Percentiles rank a stretch among this genome's conserved stretches.
These are phyloP conservation scores for Xanthorhoe designata DNA, from an alignment of 2,888 invertebrate species.

Conservation along the genomic window DNA sequence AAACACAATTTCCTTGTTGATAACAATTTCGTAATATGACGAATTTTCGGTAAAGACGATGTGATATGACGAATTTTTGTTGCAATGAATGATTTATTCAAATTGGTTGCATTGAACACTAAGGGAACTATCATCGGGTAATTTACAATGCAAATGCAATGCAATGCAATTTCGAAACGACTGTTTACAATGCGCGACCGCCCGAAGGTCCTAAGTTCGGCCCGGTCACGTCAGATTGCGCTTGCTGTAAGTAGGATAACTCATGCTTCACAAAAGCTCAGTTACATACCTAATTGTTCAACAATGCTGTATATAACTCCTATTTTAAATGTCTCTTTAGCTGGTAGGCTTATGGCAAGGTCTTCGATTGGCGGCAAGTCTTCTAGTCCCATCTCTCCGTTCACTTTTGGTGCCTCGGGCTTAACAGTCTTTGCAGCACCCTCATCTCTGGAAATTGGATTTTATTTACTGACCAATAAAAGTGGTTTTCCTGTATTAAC, in stretches of 20 bases:
- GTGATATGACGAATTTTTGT: no score
- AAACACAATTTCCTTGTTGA: neutral
- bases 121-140: no score
- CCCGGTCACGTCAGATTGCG: no score
- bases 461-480: neutral
- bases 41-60: neutral
- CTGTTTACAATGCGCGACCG: no score
- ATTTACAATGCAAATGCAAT: no score
- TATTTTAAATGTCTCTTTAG: constrained; percentile 90
- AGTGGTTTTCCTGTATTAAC: no score
- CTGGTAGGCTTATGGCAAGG: constrained; percentile 91
- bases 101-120: no score
- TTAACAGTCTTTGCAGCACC: constrained; percentile 56
- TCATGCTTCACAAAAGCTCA: no score
- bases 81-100: neutral
- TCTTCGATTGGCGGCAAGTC: constrained; percentile 94
- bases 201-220: no score
- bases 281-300: constrained; percentile 87
- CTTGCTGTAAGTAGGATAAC: no score
- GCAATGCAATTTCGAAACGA: no score
- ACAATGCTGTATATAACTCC: constrained; percentile 90
- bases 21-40: constrained; percentile 4
- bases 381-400: constrained; percentile 87
- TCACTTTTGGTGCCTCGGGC: constrained; percentile 68
- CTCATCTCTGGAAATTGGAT: constrained; percentile 64